A percentile compares a stretch with the other conserved stretches of the same genome.
phyloP scores from a whole-genome alignment of 2,113 vertebrate genomes.

The Nothocercus julius region DNA sequence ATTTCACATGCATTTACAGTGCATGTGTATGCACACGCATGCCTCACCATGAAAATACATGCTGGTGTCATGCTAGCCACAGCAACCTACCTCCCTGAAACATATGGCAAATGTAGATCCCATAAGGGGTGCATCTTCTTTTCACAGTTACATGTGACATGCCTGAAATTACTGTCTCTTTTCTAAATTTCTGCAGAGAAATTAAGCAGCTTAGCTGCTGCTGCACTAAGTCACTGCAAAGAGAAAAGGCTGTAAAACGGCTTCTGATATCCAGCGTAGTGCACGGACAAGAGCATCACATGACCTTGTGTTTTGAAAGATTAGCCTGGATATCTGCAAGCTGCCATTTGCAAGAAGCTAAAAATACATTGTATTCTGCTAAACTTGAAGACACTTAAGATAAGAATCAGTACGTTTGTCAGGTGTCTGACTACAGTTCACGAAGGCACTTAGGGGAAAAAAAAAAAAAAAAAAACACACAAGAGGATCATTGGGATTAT shows the following conservation, averaged over 20 bases:
- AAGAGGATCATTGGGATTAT: neutral
- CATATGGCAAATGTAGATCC: slow-evolving; percentile 81
- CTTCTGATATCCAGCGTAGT: neutral
- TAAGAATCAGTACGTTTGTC: neutral
- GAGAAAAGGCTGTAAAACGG: slow-evolving; percentile 7
- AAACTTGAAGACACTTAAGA: neutral
- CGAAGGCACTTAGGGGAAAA: neutral
- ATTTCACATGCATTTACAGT: neutral
- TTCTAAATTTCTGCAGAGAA: slow-evolving; percentile 22
- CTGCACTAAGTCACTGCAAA: neutral
- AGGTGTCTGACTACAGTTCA: fast-evolving
- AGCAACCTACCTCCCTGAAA: slow-evolving; percentile 84
- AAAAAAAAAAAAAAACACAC: neutral
- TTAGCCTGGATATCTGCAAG: slow-evolving; percentile 61
- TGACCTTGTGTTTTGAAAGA: slow-evolving; percentile 68
- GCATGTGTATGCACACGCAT: neutral
- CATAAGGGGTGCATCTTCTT: slow-evolving; percentile 73
- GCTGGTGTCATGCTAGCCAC: neutral
- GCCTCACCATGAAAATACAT: slow-evolving; percentile 19
- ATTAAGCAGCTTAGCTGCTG: slow-evolving; percentile 10
- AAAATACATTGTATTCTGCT: slow-evolving; percentile 51
- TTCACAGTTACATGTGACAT: slow-evolving; percentile 48
- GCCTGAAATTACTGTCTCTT: neutral
- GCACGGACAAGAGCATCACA: slow-evolving; percentile 42
- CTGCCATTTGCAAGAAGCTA: slow-evolving; percentile 41